Base-by-base conservation (phyloP, 2,797 vertebrate genomes). In the Spea hammondii region DNA sequence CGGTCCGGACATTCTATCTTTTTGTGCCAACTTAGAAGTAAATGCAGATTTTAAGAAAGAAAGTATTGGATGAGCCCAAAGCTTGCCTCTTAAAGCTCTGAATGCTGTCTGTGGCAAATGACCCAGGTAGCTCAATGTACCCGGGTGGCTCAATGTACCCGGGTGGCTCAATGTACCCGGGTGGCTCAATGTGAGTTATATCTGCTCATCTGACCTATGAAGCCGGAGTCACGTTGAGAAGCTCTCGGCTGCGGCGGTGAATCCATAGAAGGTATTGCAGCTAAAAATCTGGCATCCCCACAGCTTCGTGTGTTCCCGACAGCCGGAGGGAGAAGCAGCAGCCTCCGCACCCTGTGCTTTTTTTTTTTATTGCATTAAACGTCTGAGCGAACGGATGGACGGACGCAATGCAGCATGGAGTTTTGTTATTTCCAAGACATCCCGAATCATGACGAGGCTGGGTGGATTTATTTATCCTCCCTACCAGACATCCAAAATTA, bases 201-300 rank as follows among this genome's bases (percentile, higher is more conserved):
- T 72, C 59, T 17, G 45, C 59, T 51, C 10, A 69, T 50, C 62
- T 32, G 13, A 68, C 8, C 32, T 6, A 13, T 5, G 5, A 5
- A 17, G 59, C 59, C 4, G n/a, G 59, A 0, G 5, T 5, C 55
- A 57, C n/a, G 1, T 11, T 57, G 55, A 66, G 10, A 13, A 50
- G 10, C 68, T 54, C 54, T 45, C 0, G 0, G 0, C 0, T 14
- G 67, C 14, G 49, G 78, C 51, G 78, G 17, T 45, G 1, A 0
- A 70, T 47, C 78, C 74, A 54, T 65, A 57, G 47, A 50, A 80
- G 78, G 82, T 59, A 71, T 32, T 4, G 1, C 65, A 70, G 77
- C 32, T 3, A 8, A 49, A 50, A 53, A 55, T 13, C 75, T 12
- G 60, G 79, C 64, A 55, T 49, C 0, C 17, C 64, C 14, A 44